These are phyloP conservation scores for Pachyuromys duprasi DNA, from an alignment of 2,797 vertebrate species.

Conservation along the genomic window DNA sequence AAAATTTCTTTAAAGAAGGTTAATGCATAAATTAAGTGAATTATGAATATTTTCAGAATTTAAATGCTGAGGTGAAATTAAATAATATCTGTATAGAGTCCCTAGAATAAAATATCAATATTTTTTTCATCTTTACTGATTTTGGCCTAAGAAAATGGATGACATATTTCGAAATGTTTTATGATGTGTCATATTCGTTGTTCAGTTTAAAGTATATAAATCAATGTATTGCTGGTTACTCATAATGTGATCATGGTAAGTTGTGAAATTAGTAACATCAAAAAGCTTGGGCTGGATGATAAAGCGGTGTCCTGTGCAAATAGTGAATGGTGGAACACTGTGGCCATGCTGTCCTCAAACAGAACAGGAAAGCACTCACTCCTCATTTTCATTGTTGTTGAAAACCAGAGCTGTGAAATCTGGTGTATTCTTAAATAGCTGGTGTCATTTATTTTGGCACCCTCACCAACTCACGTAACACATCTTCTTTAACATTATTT, in stretches of 20 bases:
- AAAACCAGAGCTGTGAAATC: constrained; percentile 63
- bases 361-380: neutral
- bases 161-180: constrained; percentile 68
- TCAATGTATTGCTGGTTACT: constrained; percentile 65
- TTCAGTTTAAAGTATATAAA: constrained; percentile 60
- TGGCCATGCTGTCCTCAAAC: neutral
- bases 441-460: constrained; percentile 38
- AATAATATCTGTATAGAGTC: constrained; percentile 22
- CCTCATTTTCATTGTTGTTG: constrained; percentile 31
- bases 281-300: constrained; percentile 14
- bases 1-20: constrained; percentile 51
- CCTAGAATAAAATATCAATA: constrained; percentile 39
- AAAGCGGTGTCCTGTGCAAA: neutral
- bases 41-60: constrained; percentile 53
- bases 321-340: neutral
- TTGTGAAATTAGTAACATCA: constrained; percentile 64
- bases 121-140: constrained; percentile 36
- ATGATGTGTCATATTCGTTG: constrained; percentile 21
- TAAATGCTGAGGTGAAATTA: constrained; percentile 51
- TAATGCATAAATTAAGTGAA: constrained; percentile 21
- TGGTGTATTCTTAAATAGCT: constrained; percentile 55
- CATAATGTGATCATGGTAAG: constrained; percentile 51
- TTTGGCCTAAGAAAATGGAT: constrained; percentile 56
- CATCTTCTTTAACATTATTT: constrained; percentile 64
- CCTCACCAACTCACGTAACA: constrained; percentile 30